Conservation (phyloP, 2,113 vertebrate species). For the Xenotilapia leptura region DNA sequence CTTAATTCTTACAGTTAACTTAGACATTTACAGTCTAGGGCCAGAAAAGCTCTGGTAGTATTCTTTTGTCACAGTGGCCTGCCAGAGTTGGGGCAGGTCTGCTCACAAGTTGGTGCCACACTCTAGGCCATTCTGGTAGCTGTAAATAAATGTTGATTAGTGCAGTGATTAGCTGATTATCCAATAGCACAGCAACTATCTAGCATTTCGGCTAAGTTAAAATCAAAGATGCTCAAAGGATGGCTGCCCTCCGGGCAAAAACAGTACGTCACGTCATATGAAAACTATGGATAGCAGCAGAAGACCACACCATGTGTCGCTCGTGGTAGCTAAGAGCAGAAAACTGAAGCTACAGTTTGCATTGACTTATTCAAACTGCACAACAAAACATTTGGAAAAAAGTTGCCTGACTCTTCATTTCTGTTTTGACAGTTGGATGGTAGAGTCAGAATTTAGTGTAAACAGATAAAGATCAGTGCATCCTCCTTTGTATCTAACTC, state of each 20-base stretch:
- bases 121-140: not conserved
- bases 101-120: not conserved
- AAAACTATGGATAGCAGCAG: not conserved
- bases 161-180: not conserved
- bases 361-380: not conserved
- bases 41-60: not conserved
- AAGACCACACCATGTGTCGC: not conserved
- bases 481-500: not conserved
- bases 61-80: not conserved
- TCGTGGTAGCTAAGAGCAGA: not conserved
- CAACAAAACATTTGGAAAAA: not conserved
- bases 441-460: not conserved
- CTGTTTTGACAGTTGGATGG: not conserved
- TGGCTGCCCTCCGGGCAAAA: not conserved
- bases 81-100: not conserved
- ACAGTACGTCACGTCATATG: accelerated
- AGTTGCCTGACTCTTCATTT: not conserved
- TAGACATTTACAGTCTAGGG: not conserved
- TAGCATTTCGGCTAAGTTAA: accelerated
- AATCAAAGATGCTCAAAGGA: not conserved
- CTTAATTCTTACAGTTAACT: not conserved
- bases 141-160: not conserved
- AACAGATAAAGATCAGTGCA: not conserved
- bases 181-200: not conserved
- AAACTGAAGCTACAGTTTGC: not conserved